Percentiles rank a stretch among this genome's conserved stretches.
Conservation (phyloP, 1,140 invertebrate species). For the Pachyrhynchus sulphureomaculatus region DNA sequence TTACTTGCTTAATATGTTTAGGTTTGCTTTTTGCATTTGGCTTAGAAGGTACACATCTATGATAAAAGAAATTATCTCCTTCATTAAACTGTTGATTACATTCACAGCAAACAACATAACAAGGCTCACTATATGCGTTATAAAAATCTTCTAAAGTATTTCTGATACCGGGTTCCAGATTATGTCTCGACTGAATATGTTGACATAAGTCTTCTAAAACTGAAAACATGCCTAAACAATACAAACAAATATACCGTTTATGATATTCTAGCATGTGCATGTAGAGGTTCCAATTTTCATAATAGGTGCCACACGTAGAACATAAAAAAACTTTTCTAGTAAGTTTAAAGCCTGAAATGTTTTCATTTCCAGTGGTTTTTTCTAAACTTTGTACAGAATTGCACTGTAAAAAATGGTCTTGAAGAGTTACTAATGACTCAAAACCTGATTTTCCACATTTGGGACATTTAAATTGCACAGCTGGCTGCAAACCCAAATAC, state of each 20-base stretch:
- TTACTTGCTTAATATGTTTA: constrained; percentile 35
- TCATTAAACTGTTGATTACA: constrained; percentile 74
- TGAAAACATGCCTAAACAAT: constrained; percentile 76
- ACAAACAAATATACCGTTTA: constrained; percentile 73
- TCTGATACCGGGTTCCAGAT: constrained; percentile 66
- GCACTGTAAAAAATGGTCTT: constrained; percentile 62
- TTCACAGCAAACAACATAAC: constrained; percentile 74
- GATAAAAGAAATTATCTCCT: constrained; percentile 70
- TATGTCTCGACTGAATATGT: constrained; percentile 74
- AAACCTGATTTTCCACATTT: constrained; percentile 65
- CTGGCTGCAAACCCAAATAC: constrained; percentile 68
- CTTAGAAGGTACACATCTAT: constrained; percentile 57
- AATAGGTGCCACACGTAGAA: constrained; percentile 74
- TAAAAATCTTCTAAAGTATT: constrained; percentile 64
- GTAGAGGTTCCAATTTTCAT: constrained; percentile 81
- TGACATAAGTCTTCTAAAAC: constrained; percentile 73
- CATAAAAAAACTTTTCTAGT: constrained; percentile 75
- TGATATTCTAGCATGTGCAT: constrained; percentile 78
- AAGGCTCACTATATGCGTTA: constrained; percentile 63
- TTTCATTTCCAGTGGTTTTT: constrained; percentile 49
- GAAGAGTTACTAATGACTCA: constrained; percentile 59
- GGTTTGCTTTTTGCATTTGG: constrained; percentile 22
- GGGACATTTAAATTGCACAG: constrained; percentile 66
- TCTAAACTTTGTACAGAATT: constrained; percentile 52
- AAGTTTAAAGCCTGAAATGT: constrained; percentile 57